Conservation (phyloP, 2,113 vertebrate species). For the Aix galericulata region DNA sequence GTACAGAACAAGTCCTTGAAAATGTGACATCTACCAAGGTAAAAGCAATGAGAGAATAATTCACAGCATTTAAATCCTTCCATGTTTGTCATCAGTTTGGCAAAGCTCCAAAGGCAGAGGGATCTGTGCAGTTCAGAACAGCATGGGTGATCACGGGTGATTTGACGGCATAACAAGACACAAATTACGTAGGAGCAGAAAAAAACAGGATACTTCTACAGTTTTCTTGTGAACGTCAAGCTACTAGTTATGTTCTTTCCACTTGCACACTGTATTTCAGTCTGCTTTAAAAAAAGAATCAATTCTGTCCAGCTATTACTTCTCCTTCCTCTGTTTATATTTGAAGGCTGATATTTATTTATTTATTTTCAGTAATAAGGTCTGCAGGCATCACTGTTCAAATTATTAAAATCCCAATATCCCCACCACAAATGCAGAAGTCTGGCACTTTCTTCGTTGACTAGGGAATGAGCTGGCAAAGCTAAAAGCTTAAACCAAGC, state of each 20-base stretch:
- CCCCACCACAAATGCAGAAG: slow-evolving; percentile 47
- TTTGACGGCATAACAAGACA: slow-evolving; percentile 70
- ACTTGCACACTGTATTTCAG: neutral
- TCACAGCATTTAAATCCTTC: slow-evolving; percentile 9
- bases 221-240: slow-evolving; percentile 75
- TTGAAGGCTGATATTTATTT: neutral
- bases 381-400: slow-evolving; percentile 48
- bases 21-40: neutral
- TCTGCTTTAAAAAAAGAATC: neutral
- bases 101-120: slow-evolving; percentile 5
- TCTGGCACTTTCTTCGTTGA: slow-evolving; percentile 37
- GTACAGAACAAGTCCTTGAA: neutral
- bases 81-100: neutral
- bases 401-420: slow-evolving; percentile 50
- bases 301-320: neutral
- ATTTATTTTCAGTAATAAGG: slow-evolving; percentile 53
- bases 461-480: slow-evolving; percentile 58
- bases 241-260: slow-evolving; percentile 68
- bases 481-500: slow-evolving; percentile 54
- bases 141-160: slow-evolving; percentile 10
- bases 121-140: slow-evolving; percentile 11
- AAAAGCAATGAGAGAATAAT: neutral
- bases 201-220: slow-evolving; percentile 69
- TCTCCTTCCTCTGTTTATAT: neutral
- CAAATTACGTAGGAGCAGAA: slow-evolving; percentile 75